These are phyloP conservation scores for Sycophila sp. DNA, from an alignment of 1,140 invertebrate genomes.

Conservation along the genomic window DNA sequence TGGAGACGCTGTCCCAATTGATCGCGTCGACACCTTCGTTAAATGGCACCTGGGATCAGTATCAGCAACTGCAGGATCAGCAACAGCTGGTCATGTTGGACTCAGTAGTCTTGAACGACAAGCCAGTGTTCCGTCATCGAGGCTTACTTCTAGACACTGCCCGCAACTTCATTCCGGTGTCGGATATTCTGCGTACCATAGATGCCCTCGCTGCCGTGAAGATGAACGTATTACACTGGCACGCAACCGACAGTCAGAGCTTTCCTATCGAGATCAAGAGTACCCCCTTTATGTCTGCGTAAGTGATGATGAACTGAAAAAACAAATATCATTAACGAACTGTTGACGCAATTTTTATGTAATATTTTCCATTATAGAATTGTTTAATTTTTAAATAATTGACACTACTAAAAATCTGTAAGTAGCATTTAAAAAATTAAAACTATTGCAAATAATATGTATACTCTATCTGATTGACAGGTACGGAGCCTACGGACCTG, in stretches of 20 bases:
- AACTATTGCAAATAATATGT: too few species aligned
- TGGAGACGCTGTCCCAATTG: conserved; percentile 80
- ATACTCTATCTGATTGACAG: too few species aligned
- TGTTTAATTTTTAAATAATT: too few species aligned
- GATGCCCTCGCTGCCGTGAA: conserved; percentile 83
- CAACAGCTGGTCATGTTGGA: conserved; percentile 56
- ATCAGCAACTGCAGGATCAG: too few species aligned
- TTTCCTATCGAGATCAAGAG: conserved; percentile 78
- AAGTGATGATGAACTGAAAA: conserved; percentile 6
- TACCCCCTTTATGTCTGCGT: conserved; percentile 74
- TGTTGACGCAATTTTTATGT: neutral
- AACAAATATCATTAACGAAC: too few species aligned
- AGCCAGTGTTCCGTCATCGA: conserved; percentile 67
- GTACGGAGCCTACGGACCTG: conserved; percentile 79
- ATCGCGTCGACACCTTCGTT: conserved; percentile 58
- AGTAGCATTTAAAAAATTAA: too few species aligned
- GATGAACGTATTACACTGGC: conserved; percentile 88
- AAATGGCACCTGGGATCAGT: neutral
- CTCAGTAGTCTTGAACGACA: conserved; percentile 53
- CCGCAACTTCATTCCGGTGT: conserved; percentile 78
- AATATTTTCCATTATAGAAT: neutral
- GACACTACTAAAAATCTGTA: too few species aligned
- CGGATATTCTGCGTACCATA: conserved; percentile 76
- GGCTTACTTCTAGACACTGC: conserved; percentile 82
- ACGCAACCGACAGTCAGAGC: conserved; percentile 84